Base-by-base conservation (phyloP, 2,888 invertebrate species). In the Leptopilina myrica region DNA sequence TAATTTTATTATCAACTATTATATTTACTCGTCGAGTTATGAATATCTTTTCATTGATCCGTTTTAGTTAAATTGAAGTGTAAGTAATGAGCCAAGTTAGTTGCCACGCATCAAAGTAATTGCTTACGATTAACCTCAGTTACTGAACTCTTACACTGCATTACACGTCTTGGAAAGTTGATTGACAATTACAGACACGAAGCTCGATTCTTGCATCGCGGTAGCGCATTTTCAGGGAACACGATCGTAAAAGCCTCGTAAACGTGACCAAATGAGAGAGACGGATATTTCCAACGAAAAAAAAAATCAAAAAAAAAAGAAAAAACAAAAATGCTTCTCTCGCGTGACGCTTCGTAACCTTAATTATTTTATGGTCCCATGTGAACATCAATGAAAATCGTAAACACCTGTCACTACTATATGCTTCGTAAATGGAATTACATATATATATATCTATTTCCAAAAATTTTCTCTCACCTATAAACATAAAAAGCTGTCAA, bases 251-350 rank as follows among this genome's bases (percentile, higher is more conserved):
- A 73, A 73, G 73, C 8, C 56, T 73, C 33, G 33, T 73, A 73
- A 73, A 73, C 33, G 33, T 53, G 33, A 56, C 73, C 56, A 73
- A 73, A 73, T 73, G 69, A 73, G 56, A 73, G 56, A 69, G 26
- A 53, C 12, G 53, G 26, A 33, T 26, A 53, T 69, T 53, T 53
- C 14, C 26, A 56, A 8, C n/a, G 20, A 20, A 33, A 56, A 20
- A 20, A 20, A 20, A 20, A 20, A n/a, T n/a, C 20, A 20, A 20
- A 20, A 20, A 20, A 20, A 20, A 20, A 20, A 0, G 1, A 20
- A 20, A 20, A 20, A 20, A 20, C 20, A 20, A 20, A 26, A 53
- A 14, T 49, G 20, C 53, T 7, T 12, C 26, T 15, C 53, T 69
- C 66, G 53, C 49, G 56, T 56, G 65, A 33, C 64, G 65, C 26